Evolutionary conservation across 1,140 invertebrate genomes (phyloP), one percentile per base, ranked within the genome.

Genomic region (Drosophila cardini): DNA sequence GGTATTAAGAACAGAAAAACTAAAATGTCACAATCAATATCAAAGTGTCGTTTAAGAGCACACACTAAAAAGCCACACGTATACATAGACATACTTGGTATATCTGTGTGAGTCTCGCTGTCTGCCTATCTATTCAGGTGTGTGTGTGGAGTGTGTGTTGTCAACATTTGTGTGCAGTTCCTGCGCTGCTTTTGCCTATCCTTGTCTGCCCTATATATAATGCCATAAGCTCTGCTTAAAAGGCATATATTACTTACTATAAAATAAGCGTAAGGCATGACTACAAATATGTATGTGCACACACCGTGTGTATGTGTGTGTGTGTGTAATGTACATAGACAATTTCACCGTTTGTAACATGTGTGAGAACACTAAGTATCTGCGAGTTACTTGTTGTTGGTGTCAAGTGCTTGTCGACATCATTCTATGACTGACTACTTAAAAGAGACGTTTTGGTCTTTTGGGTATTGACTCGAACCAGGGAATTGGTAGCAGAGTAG

Each of bases 371-470:
- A 86, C 76, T 76, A 86, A 73, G 83, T 78, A 70, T 79, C 76
- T 76, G 82, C 56, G 30, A 40, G 36, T 53, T 52, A 79, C 71
- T 86, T 82, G 75, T 52, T 76, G 78, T 52, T 76, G 78, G 83
- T 78, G 82, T 87, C 82, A 87, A 86, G 83, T 76, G 68, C 71
- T 76, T 82, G 82, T 82, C 82, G 82, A 70, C 83, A 87, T 70
- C 76, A 21, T 76, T 82, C 62, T 68, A 53, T 53, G 50, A 34
- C 73, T 62, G 69, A 85, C 78, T 78, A 69, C 75, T 30, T 48
- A 21, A 30, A 26, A 26, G 1, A 30, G 46, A 30, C 18, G 16
- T 18, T 11, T n/a, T 21, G 10, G 43, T 26, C n/a, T 32, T 50
- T 50, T 32, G 48, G 48, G 48, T 50, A 50, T 50, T 50, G 48